Conservation (phyloP, 2,888 invertebrate species). For the Hypomecis punctinalis region DNA sequence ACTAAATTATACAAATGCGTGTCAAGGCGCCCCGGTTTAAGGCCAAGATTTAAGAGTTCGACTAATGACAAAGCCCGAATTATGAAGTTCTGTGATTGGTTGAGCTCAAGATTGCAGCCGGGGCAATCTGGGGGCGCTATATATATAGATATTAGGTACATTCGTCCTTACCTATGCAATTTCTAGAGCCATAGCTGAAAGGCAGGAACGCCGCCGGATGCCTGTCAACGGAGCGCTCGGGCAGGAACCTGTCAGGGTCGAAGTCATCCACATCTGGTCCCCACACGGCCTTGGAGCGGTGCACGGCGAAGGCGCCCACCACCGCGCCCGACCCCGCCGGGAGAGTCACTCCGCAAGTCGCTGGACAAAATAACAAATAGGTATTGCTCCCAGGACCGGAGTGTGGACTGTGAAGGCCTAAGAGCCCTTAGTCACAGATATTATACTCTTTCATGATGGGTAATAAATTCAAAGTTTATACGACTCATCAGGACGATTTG, state of each 20-base stretch:
- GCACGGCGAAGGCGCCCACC: slow-evolving; percentile 74
- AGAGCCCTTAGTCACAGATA: no score
- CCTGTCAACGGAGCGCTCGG: slow-evolving; percentile 72
- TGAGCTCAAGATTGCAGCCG: background rate
- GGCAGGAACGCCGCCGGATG: slow-evolving; percentile 79
- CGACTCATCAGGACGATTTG: no score
- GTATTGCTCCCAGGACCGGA: background rate
- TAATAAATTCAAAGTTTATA: no score
- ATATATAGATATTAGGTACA: background rate
- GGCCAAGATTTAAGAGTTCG: no score
- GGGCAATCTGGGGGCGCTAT: slow-evolving; percentile 10
- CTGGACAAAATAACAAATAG: slow-evolving; percentile 51
- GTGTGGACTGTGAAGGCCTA: no score
- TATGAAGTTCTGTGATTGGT: background rate
- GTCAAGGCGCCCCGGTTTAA: no score
- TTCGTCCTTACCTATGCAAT: slow-evolving; percentile 70
- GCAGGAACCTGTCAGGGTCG: slow-evolving; percentile 86
- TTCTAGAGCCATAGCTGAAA: slow-evolving; percentile 79
- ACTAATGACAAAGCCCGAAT: no score
- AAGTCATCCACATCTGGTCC: slow-evolving; percentile 84
- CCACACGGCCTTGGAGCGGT: slow-evolving; percentile 81
- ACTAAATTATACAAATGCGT: no score
- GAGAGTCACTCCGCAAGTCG: slow-evolving; percentile 67
- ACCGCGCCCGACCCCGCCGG: slow-evolving; percentile 77
- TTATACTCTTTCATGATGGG: no score